phyloP scores from a whole-genome alignment of 2,113 vertebrate species.

The Pica pica region DNA sequence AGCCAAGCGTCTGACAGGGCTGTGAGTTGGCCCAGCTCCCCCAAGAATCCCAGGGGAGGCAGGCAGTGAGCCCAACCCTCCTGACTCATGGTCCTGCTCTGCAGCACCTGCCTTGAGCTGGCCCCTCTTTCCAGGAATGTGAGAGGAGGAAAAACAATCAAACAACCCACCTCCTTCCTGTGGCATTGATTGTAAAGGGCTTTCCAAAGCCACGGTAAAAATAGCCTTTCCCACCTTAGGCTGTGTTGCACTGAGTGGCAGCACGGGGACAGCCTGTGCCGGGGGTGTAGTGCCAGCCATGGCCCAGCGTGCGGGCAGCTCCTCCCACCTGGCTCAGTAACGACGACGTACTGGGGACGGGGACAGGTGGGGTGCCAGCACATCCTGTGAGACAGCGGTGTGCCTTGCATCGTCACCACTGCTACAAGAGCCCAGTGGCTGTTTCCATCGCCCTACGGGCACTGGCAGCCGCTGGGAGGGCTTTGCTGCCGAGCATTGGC shows the following conservation, averaged over 20 bases:
- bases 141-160: neutral
- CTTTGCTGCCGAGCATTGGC: neutral
- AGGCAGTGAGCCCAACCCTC: neutral
- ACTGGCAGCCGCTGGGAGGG: neutral
- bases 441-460: accelerated
- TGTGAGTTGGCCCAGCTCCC: neutral
- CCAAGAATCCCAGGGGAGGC: neutral
- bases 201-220: neutral
- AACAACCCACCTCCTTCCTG: neutral
- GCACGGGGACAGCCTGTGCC: neutral
- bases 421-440: neutral
- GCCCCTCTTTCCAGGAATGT: neutral
- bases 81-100: neutral
- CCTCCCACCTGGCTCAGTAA: neutral
- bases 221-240: neutral
- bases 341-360: neutral
- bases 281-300: neutral
- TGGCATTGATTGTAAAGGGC: neutral
- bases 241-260: neutral
- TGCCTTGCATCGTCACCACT: accelerated
- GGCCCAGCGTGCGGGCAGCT: neutral
- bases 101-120: neutral
- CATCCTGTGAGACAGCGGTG: accelerated
- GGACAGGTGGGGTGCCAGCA: neutral
- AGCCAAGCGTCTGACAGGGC: neutral